Evolutionary conservation across 2,888 invertebrate species (phyloP).

Genomic region (Harpagoxenus sublaevis): DNA sequence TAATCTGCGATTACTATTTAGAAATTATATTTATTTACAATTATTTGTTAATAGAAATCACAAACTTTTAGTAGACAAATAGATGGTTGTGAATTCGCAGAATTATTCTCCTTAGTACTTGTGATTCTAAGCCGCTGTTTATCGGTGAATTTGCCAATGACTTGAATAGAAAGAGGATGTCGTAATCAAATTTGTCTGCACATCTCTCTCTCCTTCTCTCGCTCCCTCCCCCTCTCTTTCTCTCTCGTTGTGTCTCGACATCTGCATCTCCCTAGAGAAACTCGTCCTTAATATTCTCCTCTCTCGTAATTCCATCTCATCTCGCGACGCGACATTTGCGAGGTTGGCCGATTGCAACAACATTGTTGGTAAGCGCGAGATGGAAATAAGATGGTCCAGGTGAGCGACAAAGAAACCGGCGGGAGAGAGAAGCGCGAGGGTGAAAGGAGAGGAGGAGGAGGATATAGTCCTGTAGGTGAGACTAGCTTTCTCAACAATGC

Average conservation of each 20-base stretch:
- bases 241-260: not conserved
- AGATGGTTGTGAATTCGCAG: not conserved
- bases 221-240: not conserved
- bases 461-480: slow-evolving; percentile 46
- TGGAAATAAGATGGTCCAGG: slow-evolving; percentile 35
- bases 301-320: slow-evolving; percentile 23
- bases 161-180: not conserved
- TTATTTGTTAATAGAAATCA: slow-evolving; percentile 8
- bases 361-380: not conserved
- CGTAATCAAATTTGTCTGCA: not conserved
- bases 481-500: slow-evolving; percentile 74
- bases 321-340: slow-evolving; percentile 43
- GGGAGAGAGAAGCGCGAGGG: not conserved
- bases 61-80: not conserved
- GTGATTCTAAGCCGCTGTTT: not conserved
- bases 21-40: too few species aligned
- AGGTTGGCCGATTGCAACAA: slow-evolving; percentile 23
- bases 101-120: not conserved
- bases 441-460: not conserved
- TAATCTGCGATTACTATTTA: not conserved
- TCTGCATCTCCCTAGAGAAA: not conserved
- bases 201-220: not conserved
- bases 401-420: not conserved
- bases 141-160: slow-evolving; percentile 2
- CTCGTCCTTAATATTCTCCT: slow-evolving; percentile 24